Conservation (phyloP, 2,113 vertebrate species). For the Epinephelus lanceolatus region DNA sequence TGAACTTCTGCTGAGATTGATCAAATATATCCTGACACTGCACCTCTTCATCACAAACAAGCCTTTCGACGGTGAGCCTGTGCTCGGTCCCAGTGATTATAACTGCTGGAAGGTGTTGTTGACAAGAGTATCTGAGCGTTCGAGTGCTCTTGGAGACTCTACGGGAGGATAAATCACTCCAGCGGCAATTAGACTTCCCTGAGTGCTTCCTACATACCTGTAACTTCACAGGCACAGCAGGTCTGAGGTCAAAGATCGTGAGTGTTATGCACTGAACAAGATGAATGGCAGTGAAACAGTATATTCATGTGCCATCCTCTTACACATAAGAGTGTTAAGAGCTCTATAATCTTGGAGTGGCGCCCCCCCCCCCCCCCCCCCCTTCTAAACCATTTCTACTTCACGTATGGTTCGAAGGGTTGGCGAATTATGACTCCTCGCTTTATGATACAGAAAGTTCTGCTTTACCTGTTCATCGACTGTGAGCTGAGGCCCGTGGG, state of each 20-base stretch:
- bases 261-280: slow-evolving; percentile 60
- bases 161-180: slow-evolving; percentile 73
- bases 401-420: slow-evolving; percentile 10
- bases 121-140: slow-evolving; percentile 48
- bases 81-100: slow-evolving; percentile 37
- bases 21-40: slow-evolving; percentile 26
- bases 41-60: slow-evolving; percentile 48
- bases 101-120: slow-evolving; percentile 36
- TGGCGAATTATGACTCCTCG: neutral
- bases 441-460: slow-evolving; percentile 22
- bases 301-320: slow-evolving; percentile 37
- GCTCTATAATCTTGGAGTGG: slow-evolving; percentile 38
- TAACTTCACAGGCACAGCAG: slow-evolving; percentile 46
- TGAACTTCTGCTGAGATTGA: slow-evolving; percentile 14
- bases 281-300: slow-evolving; percentile 46
- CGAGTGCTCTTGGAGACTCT: slow-evolving; percentile 52
- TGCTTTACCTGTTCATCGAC: slow-evolving; percentile 21
- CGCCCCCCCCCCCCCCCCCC: neutral
- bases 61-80: slow-evolving; percentile 4
- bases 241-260: slow-evolving; percentile 56
- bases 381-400: slow-evolving; percentile 38
- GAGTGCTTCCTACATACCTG: slow-evolving; percentile 64
- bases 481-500: slow-evolving; percentile 5
- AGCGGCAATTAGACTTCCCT: slow-evolving; percentile 59
- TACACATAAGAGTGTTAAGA: slow-evolving; percentile 37